Evolutionary conservation across 2,797 vertebrate genomes (phyloP).

Genomic region (Rhabdomys pumilio): DNA sequence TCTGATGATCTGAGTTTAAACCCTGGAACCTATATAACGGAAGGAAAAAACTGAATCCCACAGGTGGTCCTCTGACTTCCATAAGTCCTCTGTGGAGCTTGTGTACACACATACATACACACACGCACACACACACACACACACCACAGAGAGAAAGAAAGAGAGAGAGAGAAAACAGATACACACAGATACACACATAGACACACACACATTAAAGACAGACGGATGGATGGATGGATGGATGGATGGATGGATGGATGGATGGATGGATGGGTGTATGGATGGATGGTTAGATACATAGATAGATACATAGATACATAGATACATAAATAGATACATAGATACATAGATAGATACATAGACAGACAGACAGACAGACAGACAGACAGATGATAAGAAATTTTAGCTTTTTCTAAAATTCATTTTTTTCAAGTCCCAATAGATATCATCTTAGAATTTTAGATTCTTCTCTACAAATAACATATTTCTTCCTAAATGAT

Average conservation of each 20-base stretch:
- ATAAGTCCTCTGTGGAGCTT: neutral
- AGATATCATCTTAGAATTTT: neutral
- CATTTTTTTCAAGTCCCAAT: slow-evolving; percentile 39
- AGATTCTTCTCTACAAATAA: slow-evolving; percentile 54
- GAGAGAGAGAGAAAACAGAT: too few relatives aligned
- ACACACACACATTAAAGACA: neutral
- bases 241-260: too few relatives aligned
- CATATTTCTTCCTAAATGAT: slow-evolving; percentile 43
- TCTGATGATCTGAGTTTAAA: neutral
- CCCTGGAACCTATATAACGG: neutral
- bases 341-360: neutral
- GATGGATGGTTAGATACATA: too few relatives aligned
- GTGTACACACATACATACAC: neutral
- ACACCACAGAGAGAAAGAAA: neutral
- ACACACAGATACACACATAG: neutral
- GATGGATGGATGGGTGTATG: too few relatives aligned
- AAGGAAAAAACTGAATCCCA: neutral
- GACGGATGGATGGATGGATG: neutral
- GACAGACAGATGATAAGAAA: neutral
- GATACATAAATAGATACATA: too few relatives aligned
- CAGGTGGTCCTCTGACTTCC: neutral
- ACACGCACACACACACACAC: neutral
- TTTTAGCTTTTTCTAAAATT: slow-evolving; percentile 54
- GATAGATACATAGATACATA: too few relatives aligned
- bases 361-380: neutral